These are phyloP conservation scores for Pissodes strobi DNA, from an alignment of 1,140 invertebrate species.

Conservation along the genomic window DNA sequence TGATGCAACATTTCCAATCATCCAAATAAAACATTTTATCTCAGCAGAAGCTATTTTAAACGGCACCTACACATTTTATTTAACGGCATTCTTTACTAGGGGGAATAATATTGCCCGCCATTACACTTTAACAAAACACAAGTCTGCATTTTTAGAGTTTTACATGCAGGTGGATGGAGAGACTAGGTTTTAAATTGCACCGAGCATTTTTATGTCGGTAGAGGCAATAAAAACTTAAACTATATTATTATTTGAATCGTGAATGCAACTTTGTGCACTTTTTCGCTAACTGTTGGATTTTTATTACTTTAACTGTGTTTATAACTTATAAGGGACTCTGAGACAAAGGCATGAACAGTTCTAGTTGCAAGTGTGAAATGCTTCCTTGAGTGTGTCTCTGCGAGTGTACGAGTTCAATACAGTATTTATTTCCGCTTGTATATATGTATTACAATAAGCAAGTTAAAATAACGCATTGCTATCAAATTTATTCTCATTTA, in stretches of 20 bases:
- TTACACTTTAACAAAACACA: conserved; percentile 13
- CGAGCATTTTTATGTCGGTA: conserved; percentile 8
- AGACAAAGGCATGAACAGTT: no score
- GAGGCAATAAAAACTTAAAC: conserved; percentile 26
- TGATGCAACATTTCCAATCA: no score
- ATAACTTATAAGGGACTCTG: no score
- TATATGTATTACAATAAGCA: no score
- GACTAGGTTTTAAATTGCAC: conserved; percentile 9
- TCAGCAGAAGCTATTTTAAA: background rate
- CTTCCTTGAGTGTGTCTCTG: no score
- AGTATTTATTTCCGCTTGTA: no score
- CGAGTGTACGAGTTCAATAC: no score
- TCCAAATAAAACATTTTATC: no score
- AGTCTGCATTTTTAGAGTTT: conserved; percentile 15
- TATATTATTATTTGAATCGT: conserved; percentile 24
- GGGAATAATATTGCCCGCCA: background rate
- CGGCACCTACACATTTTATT: background rate
- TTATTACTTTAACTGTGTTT: conserved; percentile 6
- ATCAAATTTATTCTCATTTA: no score
- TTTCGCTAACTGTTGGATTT: conserved; percentile 9
- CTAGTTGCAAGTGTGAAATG: no score
- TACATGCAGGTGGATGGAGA: conserved; percentile 15
- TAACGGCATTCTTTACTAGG: background rate
- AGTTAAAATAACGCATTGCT: no score
- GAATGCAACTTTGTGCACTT: conserved; percentile 22